Base-by-base conservation (phyloP, 2,888 invertebrate genomes). In the Druceiella hillmani region DNA sequence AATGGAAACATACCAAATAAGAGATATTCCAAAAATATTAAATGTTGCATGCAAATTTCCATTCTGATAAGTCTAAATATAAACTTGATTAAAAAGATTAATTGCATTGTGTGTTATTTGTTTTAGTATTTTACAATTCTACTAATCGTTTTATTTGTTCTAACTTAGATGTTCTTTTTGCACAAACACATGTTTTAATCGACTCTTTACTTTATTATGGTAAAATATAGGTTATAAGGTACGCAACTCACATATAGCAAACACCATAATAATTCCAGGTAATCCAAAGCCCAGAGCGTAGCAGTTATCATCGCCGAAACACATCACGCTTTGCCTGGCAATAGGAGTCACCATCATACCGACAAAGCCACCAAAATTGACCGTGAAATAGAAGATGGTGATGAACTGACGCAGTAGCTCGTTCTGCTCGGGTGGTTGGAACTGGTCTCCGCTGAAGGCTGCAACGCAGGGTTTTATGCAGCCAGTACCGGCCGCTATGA, bases 381-480 rank as follows among this genome's bases (percentile, higher is more conserved):
- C 88, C 15, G 81, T 76, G 58, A 88, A 86, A 58, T 90, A 90
- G 64, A 89, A 90, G 2, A 84, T 72, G 1, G 87, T 87, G 62
- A 90, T 90, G 59, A 86, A 90, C 29, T 76, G 71, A 50, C 78
- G 76, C 11, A 87, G 65, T 33, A 79, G 72, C 40, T 74, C 69
- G 47, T 78, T 77, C 60, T 87, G 81, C 37, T 75, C 73, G 0
- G 81, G 81, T n/a, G 81, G 59, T 7, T 69, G 68, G 53, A 87
- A 87, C 70, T 69, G 51, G n/a, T 90, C 90, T 3, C 87, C 90
- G 3, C 89, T 90, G 56, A 91, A 90, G 0, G 89, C 85, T 5
- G 87, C 80, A 1, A 91, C 87, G 54, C 88, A 90, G 0, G 90
- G 88, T 53, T 91, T 91, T 45, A 90, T 87, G 0, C 88, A 88